These are phyloP conservation scores for Elysia crispata DNA, from an alignment of 2,888 invertebrate genomes.

Conservation along the genomic window DNA sequence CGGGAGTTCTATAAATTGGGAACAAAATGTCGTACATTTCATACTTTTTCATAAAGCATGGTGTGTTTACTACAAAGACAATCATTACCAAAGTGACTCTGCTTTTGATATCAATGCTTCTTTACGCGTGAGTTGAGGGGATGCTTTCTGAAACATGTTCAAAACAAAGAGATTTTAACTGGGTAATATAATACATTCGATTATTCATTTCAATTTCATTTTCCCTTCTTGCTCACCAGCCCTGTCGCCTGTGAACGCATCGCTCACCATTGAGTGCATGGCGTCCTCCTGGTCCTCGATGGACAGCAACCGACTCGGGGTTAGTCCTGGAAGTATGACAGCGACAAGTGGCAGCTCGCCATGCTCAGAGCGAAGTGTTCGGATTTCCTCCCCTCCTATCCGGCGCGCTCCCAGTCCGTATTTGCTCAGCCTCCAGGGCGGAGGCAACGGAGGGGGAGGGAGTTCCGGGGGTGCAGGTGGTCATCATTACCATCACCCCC, in stretches of 20 bases:
- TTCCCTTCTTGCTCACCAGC: conserved; percentile 12
- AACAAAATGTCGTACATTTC: too few relatives aligned
- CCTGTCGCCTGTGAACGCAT: conserved; percentile 42
- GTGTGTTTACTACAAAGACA: too few relatives aligned
- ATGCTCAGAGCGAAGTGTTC: conserved; percentile 49
- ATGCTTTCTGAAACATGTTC: too few relatives aligned
- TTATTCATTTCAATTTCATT: too few relatives aligned
- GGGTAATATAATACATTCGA: background rate
- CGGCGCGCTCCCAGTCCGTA: conserved; percentile 49
- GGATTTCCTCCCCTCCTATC: conserved; percentile 51
- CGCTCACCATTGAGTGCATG: conserved; percentile 42
- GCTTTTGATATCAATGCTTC: too few relatives aligned
- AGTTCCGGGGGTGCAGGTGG: too few relatives aligned
- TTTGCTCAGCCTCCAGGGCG: conserved; percentile 46
- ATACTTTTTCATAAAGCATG: too few relatives aligned
- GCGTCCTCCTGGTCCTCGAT: conserved; percentile 49
- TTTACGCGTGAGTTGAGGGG: too few relatives aligned
- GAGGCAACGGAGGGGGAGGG: background rate
- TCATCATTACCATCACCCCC: background rate
- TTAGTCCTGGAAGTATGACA: conserved; percentile 43
- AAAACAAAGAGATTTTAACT: too few relatives aligned
- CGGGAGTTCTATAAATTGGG: too few relatives aligned
- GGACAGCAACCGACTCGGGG: conserved; percentile 45
- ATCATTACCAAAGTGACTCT: too few relatives aligned
- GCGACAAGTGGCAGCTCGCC: conserved; percentile 50